Evolutionary conservation across 2,888 invertebrate genomes (phyloP).

Genomic region (Augochlorella aurata): DNA sequence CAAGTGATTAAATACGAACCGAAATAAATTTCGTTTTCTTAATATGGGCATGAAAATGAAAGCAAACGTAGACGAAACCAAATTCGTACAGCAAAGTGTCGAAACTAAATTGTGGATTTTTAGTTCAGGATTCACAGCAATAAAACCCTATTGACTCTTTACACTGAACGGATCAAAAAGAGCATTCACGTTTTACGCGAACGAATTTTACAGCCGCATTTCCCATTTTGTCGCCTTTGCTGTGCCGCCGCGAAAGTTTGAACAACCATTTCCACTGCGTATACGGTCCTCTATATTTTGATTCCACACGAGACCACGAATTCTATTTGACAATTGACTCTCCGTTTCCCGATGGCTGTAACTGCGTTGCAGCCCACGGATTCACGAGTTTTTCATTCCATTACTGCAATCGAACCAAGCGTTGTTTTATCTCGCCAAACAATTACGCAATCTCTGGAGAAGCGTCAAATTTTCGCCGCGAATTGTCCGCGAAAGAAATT

Average conservation of each 20-base stretch:
- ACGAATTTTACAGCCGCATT: conserved; percentile 5
- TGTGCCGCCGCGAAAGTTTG: conserved; percentile 24
- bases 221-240: conserved; percentile 16
- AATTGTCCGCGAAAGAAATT: conserved; percentile 1
- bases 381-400: background rate
- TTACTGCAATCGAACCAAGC: background rate
- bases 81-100: too few relatives aligned
- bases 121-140: background rate
- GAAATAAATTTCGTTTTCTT: too few relatives aligned
- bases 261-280: background rate
- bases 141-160: background rate
- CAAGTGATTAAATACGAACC: too few relatives aligned
- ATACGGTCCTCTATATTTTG: background rate
- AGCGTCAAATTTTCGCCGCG: background rate
- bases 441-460: background rate
- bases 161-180: background rate
- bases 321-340: conserved; percentile 23
- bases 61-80: too few relatives aligned
- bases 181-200: background rate
- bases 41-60: too few relatives aligned
- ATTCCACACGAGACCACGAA: background rate
- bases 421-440: background rate
- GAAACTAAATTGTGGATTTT: too few relatives aligned
- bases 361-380: conserved; percentile 6
- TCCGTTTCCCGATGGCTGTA: background rate